These are phyloP conservation scores for Eupithecia pulchellata DNA, from an alignment of 2,888 invertebrate genomes.

Conservation along the genomic window DNA sequence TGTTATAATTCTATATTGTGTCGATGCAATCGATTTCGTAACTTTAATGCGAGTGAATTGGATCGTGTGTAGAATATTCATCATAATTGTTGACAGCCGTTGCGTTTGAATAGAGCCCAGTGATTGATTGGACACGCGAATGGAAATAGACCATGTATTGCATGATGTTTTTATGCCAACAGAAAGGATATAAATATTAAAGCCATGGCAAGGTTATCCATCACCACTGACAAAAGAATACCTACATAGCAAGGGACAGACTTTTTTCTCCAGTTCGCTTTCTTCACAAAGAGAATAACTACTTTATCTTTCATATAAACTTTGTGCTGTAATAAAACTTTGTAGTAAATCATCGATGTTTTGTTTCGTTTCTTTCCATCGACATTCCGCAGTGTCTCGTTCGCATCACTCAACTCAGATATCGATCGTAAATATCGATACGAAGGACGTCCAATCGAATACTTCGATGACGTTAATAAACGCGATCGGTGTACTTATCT, in stretches of 20 bases:
- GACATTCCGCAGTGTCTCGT: constrained; percentile 34
- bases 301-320: constrained; percentile 27
- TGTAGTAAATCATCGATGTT: constrained; percentile 17
- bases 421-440: constrained; percentile 51
- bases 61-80: constrained; percentile 63
- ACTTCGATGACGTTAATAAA: constrained; percentile 50
- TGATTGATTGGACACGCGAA: constrained; percentile 63
- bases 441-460: constrained; percentile 51
- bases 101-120: constrained; percentile 57
- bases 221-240: constrained; percentile 43
- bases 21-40: constrained; percentile 62
- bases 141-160: constrained; percentile 53
- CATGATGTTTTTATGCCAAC: constrained; percentile 46
- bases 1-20: constrained; percentile 22
- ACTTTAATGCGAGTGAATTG: constrained; percentile 61
- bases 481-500: constrained; percentile 64
- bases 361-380: constrained; percentile 19
- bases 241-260: constrained; percentile 29
- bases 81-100: constrained; percentile 65
- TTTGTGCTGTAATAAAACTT: constrained; percentile 7
- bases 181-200: constrained; percentile 41
- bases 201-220: constrained; percentile 53
- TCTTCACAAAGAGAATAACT: constrained; percentile 23
- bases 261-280: constrained; percentile 30
- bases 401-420: constrained; percentile 41